phyloP scores from a whole-genome alignment of 2,888 invertebrate species.

The Trilocha varians region DNA sequence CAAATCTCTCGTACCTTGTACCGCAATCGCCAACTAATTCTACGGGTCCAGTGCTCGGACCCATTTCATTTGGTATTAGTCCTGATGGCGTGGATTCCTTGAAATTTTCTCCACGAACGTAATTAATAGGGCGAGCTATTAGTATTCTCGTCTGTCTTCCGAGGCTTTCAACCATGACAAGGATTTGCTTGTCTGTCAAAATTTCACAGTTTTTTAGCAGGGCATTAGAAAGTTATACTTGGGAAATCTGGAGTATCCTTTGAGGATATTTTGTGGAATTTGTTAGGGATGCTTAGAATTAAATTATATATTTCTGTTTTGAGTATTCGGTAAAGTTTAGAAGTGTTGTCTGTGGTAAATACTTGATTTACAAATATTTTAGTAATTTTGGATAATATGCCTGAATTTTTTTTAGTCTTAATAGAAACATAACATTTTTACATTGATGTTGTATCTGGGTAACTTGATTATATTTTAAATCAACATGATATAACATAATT shows the following conservation, averaged over 20 bases:
- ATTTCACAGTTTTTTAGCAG: not conserved
- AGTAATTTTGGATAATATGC: too few relatives aligned
- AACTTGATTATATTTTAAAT: too few relatives aligned
- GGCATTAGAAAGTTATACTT: not conserved
- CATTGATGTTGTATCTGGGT: too few relatives aligned
- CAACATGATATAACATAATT: too few relatives aligned
- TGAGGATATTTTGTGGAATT: not conserved
- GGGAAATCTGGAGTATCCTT: not conserved
- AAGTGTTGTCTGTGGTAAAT: too few relatives aligned
- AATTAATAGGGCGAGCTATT: constrained; percentile 61
- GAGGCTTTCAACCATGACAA: constrained; percentile 2
- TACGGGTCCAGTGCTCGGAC: constrained; percentile 48
- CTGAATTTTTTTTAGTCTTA: too few relatives aligned
- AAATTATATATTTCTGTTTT: too few relatives aligned
- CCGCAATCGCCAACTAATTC: constrained; percentile 32
- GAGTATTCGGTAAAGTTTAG: too few relatives aligned
- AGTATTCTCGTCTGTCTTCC: constrained; percentile 30
- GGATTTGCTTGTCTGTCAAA: constrained; percentile 5
- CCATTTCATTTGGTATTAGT: constrained; percentile 70
- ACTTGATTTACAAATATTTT: too few relatives aligned
- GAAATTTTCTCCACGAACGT: constrained; percentile 65
- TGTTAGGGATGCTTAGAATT: not conserved
- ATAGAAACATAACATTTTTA: too few relatives aligned
- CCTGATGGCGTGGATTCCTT: constrained; percentile 62
- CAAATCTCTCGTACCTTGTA: constrained; percentile 18